Base-by-base conservation (phyloP, 2,888 invertebrate species). In the Pterostichus madidus region DNA sequence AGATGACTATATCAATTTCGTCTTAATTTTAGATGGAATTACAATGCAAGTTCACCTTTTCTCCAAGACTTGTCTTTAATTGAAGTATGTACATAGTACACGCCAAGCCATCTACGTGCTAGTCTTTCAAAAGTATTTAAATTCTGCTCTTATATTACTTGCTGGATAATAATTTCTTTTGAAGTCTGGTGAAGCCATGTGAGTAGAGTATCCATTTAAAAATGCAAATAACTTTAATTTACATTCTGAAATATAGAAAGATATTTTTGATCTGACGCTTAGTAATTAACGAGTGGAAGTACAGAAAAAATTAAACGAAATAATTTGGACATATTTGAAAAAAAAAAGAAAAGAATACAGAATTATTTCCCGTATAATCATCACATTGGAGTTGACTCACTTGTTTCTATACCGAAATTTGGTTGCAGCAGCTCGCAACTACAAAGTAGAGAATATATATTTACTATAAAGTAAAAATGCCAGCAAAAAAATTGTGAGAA, bases 191-290 rank as follows among this genome's bases (percentile, higher is more conserved):
- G 44, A 39, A 68, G 68, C 39, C 68, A 68, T 35, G 39, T 68
- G 44, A 32, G 68, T 61, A 61, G 31, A 61, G n/a, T 35, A 44
- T 68, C 17, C 39, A 68, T 35, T 35, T 68, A 35, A 68, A 35
- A 68, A 68, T 35, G 32, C 35, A 68, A 68, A 68, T 68, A 68
- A 68, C 68, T 68, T 68, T 4, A 59, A 64, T 68, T 68, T 39
- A n/a, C 44, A 68, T 68, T 68, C 6, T 39, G n/a, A 64, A 35
- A 68, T 39, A n/a, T 8, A 35, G 61, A 68, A 35, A 35, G 64
- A 64, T 5, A 64, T 31, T 68, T 68, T 68, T 49, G 49, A 49
- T 49, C 49, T 49, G 49, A 35, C 35, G 35, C 35, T 10, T 10
- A 6, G 11, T 49, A 49, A 49, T 53, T 53, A 53, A 53, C 53